These are phyloP conservation scores for Darevskia nairensis DNA, from an alignment of 2,797 vertebrate genomes.

Conservation along the genomic window DNA sequence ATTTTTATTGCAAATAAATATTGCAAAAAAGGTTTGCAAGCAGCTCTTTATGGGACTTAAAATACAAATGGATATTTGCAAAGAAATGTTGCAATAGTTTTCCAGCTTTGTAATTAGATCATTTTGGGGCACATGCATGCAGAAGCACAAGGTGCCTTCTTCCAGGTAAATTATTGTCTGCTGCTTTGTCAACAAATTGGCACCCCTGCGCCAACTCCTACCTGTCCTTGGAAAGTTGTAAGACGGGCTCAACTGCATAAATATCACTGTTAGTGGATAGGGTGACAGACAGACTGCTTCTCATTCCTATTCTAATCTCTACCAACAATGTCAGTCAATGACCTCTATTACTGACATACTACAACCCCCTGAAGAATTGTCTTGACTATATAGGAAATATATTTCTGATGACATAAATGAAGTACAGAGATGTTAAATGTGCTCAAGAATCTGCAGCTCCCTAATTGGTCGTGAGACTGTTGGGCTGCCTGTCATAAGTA, in stretches of 20 bases:
- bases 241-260: constrained; percentile 57
- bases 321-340: constrained; percentile 21
- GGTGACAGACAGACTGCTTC: constrained; percentile 49
- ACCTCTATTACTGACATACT: neutral
- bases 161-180: constrained; percentile 48
- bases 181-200: constrained; percentile 66
- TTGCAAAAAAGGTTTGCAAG: constrained; percentile 14
- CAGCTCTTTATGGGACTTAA: neutral
- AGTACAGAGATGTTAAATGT: neutral
- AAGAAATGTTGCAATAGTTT: neutral
- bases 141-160: constrained; percentile 50
- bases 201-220: constrained; percentile 34
- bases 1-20: too few species aligned
- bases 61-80: constrained; percentile 15
- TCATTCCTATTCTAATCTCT: constrained; percentile 47
- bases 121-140: constrained; percentile 36
- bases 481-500: neutral
- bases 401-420: neutral
- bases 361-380: neutral
- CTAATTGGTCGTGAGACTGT: neutral
- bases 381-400: fast-evolving
- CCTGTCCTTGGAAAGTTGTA: constrained; percentile 62
- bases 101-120: neutral
- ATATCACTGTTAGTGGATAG: constrained; percentile 32
- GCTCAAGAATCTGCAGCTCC: neutral